Evolutionary conservation across 2,113 vertebrate genomes (phyloP).

Genomic region (Balaeniceps rex): DNA sequence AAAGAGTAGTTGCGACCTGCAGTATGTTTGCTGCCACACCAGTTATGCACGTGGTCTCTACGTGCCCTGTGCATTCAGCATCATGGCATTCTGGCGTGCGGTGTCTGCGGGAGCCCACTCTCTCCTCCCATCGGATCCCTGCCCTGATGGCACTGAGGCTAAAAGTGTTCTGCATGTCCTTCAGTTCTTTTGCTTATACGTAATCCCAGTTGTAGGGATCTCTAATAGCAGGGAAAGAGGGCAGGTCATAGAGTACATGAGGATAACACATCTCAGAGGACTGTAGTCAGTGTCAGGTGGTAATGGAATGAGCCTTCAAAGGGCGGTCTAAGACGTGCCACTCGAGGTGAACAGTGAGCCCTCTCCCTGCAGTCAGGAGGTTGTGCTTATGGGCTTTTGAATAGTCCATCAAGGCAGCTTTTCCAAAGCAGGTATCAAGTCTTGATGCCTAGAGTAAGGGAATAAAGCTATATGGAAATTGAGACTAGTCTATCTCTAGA

Average conservation of each 20-base stretch:
- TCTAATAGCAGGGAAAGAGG: not conserved
- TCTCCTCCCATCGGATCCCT: not conserved
- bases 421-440: not conserved
- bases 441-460: not conserved
- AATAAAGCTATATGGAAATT: not conserved
- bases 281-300: not conserved
- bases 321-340: not conserved
- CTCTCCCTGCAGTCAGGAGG: not conserved
- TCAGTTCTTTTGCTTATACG: not conserved
- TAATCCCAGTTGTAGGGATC: not conserved
- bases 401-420: not conserved
- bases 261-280: not conserved
- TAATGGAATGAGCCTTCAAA: not conserved
- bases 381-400: not conserved
- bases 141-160: not conserved
- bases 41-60: not conserved
- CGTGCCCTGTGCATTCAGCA: not conserved
- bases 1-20: fast-evolving
- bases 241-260: not conserved
- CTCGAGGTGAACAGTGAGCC: not conserved
- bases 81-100: not conserved
- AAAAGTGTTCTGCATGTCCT: not conserved
- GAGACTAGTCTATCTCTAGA: not conserved
- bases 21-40: not conserved
- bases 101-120: not conserved